A percentile compares a stretch with the other conserved stretches of the same genome.
These are phyloP conservation scores for Steromphala cineraria DNA, from an alignment of 2,888 invertebrate species.

Conservation along the genomic window DNA sequence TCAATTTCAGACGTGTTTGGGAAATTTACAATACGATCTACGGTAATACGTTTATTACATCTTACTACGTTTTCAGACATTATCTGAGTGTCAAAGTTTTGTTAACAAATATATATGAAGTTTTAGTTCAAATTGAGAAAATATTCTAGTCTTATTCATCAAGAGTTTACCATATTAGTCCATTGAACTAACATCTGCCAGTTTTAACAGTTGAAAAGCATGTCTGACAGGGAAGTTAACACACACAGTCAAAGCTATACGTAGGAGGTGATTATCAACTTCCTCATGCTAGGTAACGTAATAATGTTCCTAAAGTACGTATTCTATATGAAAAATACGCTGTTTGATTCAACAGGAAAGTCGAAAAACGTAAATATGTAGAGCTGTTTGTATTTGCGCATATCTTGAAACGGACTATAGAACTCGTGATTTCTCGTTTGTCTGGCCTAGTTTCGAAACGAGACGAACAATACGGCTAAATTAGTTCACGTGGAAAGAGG, in stretches of 20 bases:
- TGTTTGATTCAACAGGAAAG: neutral
- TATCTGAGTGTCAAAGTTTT: too few species aligned
- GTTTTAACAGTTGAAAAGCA: too few species aligned
- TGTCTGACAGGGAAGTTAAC: too few species aligned
- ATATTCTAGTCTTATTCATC: too few species aligned
- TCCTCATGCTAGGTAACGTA: neutral
- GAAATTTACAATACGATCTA: neutral
- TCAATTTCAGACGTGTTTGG: neutral
- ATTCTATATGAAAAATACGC: neutral
- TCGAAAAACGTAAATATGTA: neutral
- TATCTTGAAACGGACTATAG: conserved; percentile 21
- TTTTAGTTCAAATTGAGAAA: too few species aligned
- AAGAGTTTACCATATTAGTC: too few species aligned
- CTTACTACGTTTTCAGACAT: too few species aligned
- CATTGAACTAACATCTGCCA: too few species aligned
- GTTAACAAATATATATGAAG: too few species aligned
- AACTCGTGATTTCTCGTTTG: conserved; percentile 15
- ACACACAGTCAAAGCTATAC: too few species aligned
- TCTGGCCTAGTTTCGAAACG: conserved; percentile 23
- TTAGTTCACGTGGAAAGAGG: neutral
- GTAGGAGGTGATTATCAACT: neutral
- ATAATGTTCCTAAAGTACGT: neutral
- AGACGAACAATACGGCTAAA: conserved; percentile 12
- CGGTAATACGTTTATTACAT: neutral
- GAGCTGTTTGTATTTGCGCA: neutral